phyloP scores from a whole-genome alignment of 1,140 invertebrate genomes.

The Pseudomyrmex dendroicus region DNA sequence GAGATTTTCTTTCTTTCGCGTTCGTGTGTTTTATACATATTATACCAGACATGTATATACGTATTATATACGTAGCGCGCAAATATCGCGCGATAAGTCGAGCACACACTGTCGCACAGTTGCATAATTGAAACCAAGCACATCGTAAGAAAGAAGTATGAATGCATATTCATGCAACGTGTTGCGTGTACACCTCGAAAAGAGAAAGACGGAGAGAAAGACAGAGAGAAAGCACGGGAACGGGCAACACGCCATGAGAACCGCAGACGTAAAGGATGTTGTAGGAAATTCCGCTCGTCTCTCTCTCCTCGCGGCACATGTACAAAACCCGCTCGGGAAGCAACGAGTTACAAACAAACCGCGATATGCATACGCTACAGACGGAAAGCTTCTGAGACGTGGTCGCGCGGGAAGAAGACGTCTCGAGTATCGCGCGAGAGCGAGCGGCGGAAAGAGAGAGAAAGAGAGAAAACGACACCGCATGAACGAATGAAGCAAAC shows the following conservation, averaged over 20 bases:
- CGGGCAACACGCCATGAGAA: conserved; percentile 7
- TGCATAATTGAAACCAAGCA: conserved; percentile 44
- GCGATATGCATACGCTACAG: neutral
- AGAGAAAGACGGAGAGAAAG: neutral
- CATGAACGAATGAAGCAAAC: conserved; percentile 8
- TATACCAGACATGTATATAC: too few species aligned
- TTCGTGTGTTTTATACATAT: too few species aligned
- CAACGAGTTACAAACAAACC: conserved; percentile 28
- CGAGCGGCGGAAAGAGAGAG: neutral
- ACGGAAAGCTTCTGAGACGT: neutral
- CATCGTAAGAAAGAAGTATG: conserved; percentile 26
- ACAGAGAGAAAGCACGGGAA: neutral
- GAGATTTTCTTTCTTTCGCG: too few species aligned
- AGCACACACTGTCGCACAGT: conserved; percentile 2
- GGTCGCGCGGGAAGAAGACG: neutral
- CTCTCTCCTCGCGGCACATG: conserved; percentile 31
- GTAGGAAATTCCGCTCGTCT: conserved; percentile 46
- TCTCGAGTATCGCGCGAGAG: neutral
- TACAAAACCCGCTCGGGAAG: neutral
- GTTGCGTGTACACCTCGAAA: conserved; percentile 22
- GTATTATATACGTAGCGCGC: neutral
- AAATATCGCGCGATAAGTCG: neutral
- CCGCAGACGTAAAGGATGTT: conserved; percentile 18
- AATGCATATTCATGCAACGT: conserved; percentile 55
- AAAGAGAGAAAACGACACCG: conserved; percentile 1